These are phyloP conservation scores for Periophthalmodon schlosseri DNA, from an alignment of 2,113 vertebrate species.

Conservation along the genomic window DNA sequence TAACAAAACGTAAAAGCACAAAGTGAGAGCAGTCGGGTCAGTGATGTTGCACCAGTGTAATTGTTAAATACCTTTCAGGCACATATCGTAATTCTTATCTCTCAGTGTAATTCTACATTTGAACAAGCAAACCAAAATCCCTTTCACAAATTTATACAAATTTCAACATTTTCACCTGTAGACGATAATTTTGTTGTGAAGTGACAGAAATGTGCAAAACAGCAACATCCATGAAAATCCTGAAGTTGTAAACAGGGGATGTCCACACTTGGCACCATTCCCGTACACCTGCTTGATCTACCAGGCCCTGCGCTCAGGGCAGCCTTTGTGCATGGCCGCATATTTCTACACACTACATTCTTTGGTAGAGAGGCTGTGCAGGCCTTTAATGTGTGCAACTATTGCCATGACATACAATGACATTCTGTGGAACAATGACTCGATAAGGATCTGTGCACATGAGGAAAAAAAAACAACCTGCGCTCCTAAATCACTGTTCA, in stretches of 20 bases:
- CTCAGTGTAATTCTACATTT: constrained; percentile 5
- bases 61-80: neutral
- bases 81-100: neutral
- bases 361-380: constrained; percentile 39
- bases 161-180: constrained; percentile 6
- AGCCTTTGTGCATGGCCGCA: constrained; percentile 61
- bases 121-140: constrained; percentile 16
- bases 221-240: constrained; percentile 16
- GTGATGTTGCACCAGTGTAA: constrained; percentile 16
- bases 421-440: neutral
- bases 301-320: constrained; percentile 45
- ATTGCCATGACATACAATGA: neutral
- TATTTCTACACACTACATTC: constrained; percentile 51
- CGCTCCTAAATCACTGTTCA: neutral
- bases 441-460: constrained; percentile 5
- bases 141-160: constrained; percentile 20
- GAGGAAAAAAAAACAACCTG: constrained; percentile 13
- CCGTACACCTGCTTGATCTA: constrained; percentile 65
- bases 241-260: constrained; percentile 27
- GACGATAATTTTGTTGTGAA: constrained; percentile 7
- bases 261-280: constrained; percentile 56
- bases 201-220: constrained; percentile 34
- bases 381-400: neutral
- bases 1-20: constrained; percentile 19
- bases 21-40: constrained; percentile 24